Conservation (phyloP, 2,113 vertebrate genomes). For the Albula goreensis region DNA sequence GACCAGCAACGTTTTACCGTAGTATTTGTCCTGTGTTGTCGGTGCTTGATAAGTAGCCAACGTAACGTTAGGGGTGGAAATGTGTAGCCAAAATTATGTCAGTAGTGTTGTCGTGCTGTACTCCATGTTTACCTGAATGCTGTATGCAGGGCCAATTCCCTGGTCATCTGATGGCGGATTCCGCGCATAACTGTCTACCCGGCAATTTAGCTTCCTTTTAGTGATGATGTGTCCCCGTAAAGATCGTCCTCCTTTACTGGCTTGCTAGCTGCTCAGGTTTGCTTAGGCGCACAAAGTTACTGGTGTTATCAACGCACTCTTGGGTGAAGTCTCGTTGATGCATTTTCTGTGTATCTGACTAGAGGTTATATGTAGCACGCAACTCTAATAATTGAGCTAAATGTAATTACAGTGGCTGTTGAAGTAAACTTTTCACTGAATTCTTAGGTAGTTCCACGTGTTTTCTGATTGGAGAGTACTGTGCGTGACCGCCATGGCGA, state of each 20-base stretch:
- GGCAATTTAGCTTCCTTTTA: background rate
- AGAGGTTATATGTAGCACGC: too few species aligned
- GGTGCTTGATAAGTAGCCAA: too few species aligned
- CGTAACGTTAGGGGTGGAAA: too few species aligned
- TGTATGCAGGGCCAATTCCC: too few species aligned
- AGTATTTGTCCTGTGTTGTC: too few species aligned
- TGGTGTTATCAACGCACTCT: too few species aligned
- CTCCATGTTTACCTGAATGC: too few species aligned
- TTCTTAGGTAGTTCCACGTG: background rate
- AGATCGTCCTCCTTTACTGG: background rate
- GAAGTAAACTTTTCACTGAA: background rate
- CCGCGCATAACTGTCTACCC: background rate
- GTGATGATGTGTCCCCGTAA: background rate
- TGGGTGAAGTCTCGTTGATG: too few species aligned
- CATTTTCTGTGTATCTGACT: too few species aligned
- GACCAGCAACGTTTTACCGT: too few species aligned
- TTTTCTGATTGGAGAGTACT: background rate
- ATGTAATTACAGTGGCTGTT: background rate
- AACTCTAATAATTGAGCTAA: background rate
- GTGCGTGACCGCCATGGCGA: conserved; percentile 60
- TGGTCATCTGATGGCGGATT: background rate
- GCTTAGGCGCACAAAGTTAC: background rate
- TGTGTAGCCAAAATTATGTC: too few species aligned
- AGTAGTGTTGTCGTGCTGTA: too few species aligned
- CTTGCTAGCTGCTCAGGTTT: background rate